Percentiles rank a stretch among this genome's conserved stretches.
Conservation (phyloP, 2,113 vertebrate genomes). For the Oplegnathus fasciatus region DNA sequence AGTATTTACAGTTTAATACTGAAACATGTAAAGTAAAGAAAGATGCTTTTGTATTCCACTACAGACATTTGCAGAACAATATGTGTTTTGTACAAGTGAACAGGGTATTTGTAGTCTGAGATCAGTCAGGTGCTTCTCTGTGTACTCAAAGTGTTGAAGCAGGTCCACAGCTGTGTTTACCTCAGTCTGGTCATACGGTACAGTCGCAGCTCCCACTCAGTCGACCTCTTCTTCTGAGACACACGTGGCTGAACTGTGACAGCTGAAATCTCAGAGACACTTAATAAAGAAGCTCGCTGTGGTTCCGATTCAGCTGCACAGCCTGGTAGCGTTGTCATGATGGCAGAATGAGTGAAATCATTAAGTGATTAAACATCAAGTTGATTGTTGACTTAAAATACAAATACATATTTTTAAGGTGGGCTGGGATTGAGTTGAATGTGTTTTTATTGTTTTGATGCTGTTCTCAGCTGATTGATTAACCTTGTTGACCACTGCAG, state of each 20-base stretch:
- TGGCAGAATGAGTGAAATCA: neutral
- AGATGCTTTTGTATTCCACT: neutral
- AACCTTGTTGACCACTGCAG: neutral
- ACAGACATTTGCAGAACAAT: neutral
- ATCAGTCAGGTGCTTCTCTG: neutral
- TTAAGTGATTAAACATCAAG: neutral
- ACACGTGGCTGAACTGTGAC: neutral
- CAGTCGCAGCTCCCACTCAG: neutral
- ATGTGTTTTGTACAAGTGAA: neutral
- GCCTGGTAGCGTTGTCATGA: neutral
- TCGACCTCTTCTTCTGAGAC: neutral
- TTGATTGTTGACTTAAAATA: neutral
- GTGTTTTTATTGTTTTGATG: neutral
- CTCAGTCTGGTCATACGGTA: neutral
- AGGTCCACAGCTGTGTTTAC: conserved; percentile 17
- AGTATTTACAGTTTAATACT: neutral
- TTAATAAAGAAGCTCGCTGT: neutral
- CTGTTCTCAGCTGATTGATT: neutral
- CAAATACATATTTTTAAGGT: neutral
- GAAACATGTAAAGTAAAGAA: neutral
- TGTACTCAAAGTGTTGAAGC: neutral
- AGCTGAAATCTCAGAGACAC: neutral
- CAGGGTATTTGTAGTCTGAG: neutral
- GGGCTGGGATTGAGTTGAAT: neutral
- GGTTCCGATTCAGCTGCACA: neutral